Conservation (phyloP, 2,113 vertebrate species). For the Lasiurus cinereus region DNA sequence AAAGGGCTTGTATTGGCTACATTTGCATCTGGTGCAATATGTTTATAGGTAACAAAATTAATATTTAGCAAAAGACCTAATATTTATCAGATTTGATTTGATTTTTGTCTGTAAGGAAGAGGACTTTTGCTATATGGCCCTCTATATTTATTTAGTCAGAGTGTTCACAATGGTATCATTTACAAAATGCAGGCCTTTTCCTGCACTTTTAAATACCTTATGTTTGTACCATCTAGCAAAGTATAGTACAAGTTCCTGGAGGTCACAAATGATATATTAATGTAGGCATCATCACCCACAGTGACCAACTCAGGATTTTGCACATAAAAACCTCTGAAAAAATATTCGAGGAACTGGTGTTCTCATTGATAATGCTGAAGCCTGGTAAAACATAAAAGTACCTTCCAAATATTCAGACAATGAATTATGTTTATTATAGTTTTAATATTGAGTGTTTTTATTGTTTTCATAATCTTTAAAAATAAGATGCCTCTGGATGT, state of each 20-base stretch:
- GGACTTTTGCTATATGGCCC: background rate
- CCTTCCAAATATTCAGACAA: constrained; percentile 28
- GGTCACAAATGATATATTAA: background rate
- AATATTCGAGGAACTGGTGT: background rate
- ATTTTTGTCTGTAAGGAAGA: background rate
- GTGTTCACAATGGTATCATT: background rate
- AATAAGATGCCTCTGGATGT: background rate
- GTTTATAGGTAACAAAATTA: constrained; percentile 28
- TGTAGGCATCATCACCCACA: background rate
- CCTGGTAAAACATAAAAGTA: background rate
- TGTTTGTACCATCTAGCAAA: background rate
- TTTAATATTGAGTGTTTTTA: background rate
- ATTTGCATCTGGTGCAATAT: background rate
- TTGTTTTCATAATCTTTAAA: constrained; percentile 43
- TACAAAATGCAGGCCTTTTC: background rate
- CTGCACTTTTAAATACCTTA: background rate
- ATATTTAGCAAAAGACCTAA: background rate
- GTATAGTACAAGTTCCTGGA: background rate
- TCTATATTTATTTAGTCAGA: background rate
- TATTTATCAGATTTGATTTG: background rate
- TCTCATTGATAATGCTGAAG: background rate
- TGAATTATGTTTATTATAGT: background rate
- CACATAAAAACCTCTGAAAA: background rate
- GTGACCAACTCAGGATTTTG: background rate
- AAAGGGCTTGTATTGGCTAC: background rate